phyloP scores from a whole-genome alignment of 1,140 invertebrate species.

The Melipona quadrifasciata region DNA sequence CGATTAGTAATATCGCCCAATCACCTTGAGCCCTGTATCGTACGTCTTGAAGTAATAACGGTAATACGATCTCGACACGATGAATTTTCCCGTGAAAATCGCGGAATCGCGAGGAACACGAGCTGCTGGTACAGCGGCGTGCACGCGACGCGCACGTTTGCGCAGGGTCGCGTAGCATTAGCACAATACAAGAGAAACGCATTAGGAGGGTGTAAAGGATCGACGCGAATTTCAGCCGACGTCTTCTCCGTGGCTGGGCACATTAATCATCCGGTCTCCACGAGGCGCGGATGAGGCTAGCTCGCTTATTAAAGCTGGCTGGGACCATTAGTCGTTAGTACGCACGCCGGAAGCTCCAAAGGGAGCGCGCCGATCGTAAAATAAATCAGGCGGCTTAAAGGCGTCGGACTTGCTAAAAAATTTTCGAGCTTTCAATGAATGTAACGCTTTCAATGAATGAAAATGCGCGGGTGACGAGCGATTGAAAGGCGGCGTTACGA shows the following conservation, averaged over 20 bases:
- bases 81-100: neutral
- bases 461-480: neutral
- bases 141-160: constrained; percentile 1
- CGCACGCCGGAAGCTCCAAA: neutral
- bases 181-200: constrained; percentile 44
- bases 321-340: constrained; percentile 14
- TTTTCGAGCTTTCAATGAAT: neutral
- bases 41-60: no score
- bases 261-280: constrained; percentile 38
- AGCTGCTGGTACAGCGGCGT: neutral
- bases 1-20: neutral
- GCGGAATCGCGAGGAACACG: neutral
- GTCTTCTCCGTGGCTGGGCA: neutral
- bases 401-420: neutral
- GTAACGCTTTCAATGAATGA: neutral
- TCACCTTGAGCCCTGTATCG: neutral
- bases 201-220: constrained; percentile 11
- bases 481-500: neutral
- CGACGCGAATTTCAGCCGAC: neutral
- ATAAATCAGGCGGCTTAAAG: constrained; percentile 3
- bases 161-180: neutral
- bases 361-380: neutral
- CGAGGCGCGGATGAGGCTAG: neutral
- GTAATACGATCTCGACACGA: neutral
- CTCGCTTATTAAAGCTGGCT: constrained; percentile 26